Evolutionary conservation across 2,797 vertebrate genomes (phyloP).

Genomic region (Schizopygopsis malacanthus): DNA sequence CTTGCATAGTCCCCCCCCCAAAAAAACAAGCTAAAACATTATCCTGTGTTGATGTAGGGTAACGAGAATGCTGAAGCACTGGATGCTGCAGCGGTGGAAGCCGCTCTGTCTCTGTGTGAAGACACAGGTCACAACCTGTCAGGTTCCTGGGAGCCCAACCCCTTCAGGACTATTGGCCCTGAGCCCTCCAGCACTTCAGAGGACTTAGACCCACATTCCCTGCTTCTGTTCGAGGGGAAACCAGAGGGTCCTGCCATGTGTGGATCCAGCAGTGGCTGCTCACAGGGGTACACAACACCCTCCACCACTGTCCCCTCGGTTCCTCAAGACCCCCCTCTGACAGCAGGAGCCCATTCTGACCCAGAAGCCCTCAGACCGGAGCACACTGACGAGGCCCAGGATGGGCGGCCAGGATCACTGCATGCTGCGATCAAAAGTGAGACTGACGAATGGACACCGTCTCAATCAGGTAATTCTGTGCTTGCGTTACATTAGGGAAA

Average conservation of each 20-base stretch:
- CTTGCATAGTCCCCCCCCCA: too few relatives aligned
- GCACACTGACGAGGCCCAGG: conserved; percentile 48
- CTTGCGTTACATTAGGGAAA: not conserved
- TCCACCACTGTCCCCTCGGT: conserved; percentile 57
- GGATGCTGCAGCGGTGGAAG: conserved; percentile 94
- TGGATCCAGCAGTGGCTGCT: conserved; percentile 63
- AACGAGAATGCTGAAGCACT: conserved; percentile 91
- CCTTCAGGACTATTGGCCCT: conserved; percentile 82
- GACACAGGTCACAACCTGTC: conserved; percentile 88
- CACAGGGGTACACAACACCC: conserved; percentile 60
- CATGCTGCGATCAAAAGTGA: conserved; percentile 65
- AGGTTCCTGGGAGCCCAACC: conserved; percentile 85
- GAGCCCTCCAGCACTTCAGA: conserved; percentile 70
- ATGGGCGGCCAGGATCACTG: conserved; percentile 60
- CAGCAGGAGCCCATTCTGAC: conserved; percentile 56
- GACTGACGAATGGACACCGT: conserved; percentile 68
- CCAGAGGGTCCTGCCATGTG: conserved; percentile 58
- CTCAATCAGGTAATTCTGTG: conserved; percentile 65
- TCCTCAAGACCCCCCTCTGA: conserved; percentile 57
- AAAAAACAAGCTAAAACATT: not conserved
- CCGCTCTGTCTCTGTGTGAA: conserved; percentile 93
- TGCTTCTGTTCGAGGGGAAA: conserved; percentile 63
- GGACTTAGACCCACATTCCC: conserved; percentile 48
- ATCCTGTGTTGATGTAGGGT: conserved; percentile 74
- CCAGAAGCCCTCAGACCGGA: conserved; percentile 53